These are phyloP conservation scores for Tetragonisca angustula DNA, from an alignment of 2,888 invertebrate species.

Conservation along the genomic window DNA sequence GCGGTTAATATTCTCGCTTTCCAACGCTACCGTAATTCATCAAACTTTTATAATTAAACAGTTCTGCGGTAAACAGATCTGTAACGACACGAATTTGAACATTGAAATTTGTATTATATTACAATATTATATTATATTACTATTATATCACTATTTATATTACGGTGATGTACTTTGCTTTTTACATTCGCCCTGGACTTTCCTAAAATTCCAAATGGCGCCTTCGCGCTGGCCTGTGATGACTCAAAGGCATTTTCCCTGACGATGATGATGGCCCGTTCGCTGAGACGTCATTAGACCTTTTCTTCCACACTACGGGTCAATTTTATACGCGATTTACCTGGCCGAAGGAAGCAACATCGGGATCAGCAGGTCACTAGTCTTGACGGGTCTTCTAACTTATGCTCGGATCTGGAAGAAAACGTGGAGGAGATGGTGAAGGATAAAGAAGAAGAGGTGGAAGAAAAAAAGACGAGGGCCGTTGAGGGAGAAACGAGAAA, in stretches of 20 bases:
- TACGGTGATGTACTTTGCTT: too few relatives aligned
- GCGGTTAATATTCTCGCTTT: conserved; percentile 61
- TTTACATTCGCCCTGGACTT: too few relatives aligned
- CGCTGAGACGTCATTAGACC: conserved; percentile 50
- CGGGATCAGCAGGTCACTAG: conserved; percentile 58
- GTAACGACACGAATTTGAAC: too few relatives aligned
- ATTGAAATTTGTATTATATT: too few relatives aligned
- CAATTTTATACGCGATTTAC: conserved; percentile 69
- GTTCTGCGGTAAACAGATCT: too few relatives aligned
- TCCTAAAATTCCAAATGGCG: conserved; percentile 38
- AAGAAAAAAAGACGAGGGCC: neutral
- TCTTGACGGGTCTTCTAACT: conserved; percentile 52
- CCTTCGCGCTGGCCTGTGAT: conserved; percentile 6
- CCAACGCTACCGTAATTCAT: conserved; percentile 70
- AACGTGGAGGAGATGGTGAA: conserved; percentile 28
- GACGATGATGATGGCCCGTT: conserved; percentile 42
- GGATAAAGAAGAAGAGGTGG: conserved; percentile 22
- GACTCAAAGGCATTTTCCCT: conserved; percentile 37
- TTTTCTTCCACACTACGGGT: conserved; percentile 36
- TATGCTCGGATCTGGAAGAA: conserved; percentile 49
- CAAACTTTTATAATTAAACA: neutral
- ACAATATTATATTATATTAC: too few relatives aligned
- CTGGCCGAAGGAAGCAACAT: conserved; percentile 55
- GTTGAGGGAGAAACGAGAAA: neutral
- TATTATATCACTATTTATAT: too few relatives aligned